Evolutionary conservation across 2,797 vertebrate species (phyloP), one percentile per base, ranked within the genome.

Genomic region (Huso huso): DNA sequence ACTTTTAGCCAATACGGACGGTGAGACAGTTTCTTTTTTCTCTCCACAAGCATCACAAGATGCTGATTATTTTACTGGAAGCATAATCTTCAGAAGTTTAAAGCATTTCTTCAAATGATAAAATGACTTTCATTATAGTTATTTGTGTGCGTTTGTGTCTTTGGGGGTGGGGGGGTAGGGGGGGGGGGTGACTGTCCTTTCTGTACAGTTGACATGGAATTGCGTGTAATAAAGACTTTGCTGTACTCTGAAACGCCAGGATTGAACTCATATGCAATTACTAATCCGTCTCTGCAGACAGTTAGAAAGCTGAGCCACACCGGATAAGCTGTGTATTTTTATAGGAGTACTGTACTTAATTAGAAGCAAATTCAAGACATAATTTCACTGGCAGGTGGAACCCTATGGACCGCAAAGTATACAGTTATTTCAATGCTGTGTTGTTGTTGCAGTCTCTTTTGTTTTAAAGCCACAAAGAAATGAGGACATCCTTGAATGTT

Each of bases 211-310:
- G 12, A 58, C 12, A 11, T 12, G 55, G 55, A 58, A 58, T 58
- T 6, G 55, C 6, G 5, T 10, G 48, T 62, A 62, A 62, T 62
- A 48, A 62, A 37, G 18, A 12, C 18, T 62, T 62, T 18, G 23
- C 61, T 37, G 6, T 62, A 37, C 61, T 62, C 15, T 62, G 61
- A 62, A 62, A 62, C 61, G 6, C 23, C 61, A 62, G 13, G n/a
- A 62, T 9, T 8, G 13, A 6, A 58, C 55, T 6, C 9, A 37
- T n/a, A n/a, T 58, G 55, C 55, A 58, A 58, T 58, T 58, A 58
- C 55, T 58, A 58, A 58, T 58, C 55, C 55, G 7, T n/a, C 55
- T 15, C 12, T 7, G 11, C 55, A 58, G 55, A 58, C 55, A n/a
- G 55, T 15, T 12, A n/a, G 55, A 58, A 58, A n/a, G 55, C 55